Percentiles rank a stretch among this genome's conserved stretches.
Evolutionary conservation across 1,140 invertebrate genomes (phyloP).

Genomic region (Drosophila pseudoobscura): DNA sequence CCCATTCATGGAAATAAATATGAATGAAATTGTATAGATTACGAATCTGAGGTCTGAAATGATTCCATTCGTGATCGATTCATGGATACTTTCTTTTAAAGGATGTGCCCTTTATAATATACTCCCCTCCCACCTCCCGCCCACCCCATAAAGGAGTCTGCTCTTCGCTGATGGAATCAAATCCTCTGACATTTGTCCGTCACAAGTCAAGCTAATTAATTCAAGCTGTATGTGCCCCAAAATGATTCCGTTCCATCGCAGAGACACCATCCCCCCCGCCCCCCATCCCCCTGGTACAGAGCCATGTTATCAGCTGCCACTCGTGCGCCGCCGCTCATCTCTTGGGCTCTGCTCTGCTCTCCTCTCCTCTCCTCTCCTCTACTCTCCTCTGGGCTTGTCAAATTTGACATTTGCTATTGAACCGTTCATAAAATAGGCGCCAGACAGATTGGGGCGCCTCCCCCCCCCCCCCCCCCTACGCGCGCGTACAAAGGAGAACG

Average conservation of each 20-base stretch:
- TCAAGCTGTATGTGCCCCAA: slow-evolving; percentile 11
- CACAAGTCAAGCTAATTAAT: slow-evolving; percentile 47
- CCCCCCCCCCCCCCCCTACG: background rate
- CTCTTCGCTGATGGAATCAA: too few species aligned
- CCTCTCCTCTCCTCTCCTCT: background rate
- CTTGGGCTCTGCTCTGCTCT: background rate
- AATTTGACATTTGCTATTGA: slow-evolving; percentile 77
- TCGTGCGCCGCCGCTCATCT: slow-evolving; percentile 18
- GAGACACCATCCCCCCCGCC: background rate
- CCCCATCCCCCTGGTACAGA: background rate
- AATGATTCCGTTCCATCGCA: background rate
- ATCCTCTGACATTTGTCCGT: background rate
- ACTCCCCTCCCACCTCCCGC: too few species aligned
- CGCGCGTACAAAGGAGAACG: slow-evolving; percentile 23
- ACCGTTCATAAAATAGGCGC: slow-evolving; percentile 76
- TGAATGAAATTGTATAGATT: too few species aligned
- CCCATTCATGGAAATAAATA: too few species aligned
- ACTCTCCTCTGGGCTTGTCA: slow-evolving; percentile 50
- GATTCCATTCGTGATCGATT: too few species aligned
- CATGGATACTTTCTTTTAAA: too few species aligned
- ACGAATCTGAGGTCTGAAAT: too few species aligned
- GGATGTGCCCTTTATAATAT: too few species aligned
- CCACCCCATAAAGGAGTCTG: too few species aligned
- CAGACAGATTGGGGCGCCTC: slow-evolving; percentile 60
- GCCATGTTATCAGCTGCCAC: slow-evolving; percentile 23